Base-by-base conservation (phyloP, 37 sponge, comb jelly and placozoan species). In the Spongilla lacustris region DNA sequence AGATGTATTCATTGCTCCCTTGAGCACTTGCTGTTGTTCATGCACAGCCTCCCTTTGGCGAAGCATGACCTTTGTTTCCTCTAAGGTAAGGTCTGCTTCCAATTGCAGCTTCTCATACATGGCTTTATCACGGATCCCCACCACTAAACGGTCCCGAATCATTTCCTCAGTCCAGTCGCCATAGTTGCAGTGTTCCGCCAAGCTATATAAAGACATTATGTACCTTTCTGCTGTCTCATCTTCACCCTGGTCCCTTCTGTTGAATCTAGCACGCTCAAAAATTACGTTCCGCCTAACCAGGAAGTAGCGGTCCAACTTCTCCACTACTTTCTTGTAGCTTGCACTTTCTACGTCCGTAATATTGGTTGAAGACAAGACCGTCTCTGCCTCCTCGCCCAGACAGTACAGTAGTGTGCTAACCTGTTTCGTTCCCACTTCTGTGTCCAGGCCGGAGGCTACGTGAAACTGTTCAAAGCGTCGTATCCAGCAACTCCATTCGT, bases 381-480 rank as follows among this genome's bases (percentile, higher is more conserved):
- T 69, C 32, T 80, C 35, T 19, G 81, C 81, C 30, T 81, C 70
- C 46, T 81, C 69, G 17, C 81, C 70, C 35, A 81, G 32, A 31
- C 81, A 81, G 36, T 81, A 81, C n/a, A 81, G 81, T 23, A 81
- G 37, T 25, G 36, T 69, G n/a, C 25, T n/a, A 1, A 81, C 81
- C 37, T 81, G 71, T n/a, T 35, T 29, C 27, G 37, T 36, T 30
- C 6, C 68, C 12, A 3, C 68, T 30, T 68, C 71, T 30, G 0
- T 30, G 22, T 34, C 31, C 70, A 81, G 37, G n/a, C 81, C 81
- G 0, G 81, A 81, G 21, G 81, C 81, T 8, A 81, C 0, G 34
- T 70, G 81, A 30, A 69, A 81, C 71, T 81, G 81, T 22, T 81
- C 37, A 28, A 68, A 81, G 23, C 10, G 70, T 5, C 71, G 21